A percentile compares a stretch with the other conserved stretches of the same genome.
Conservation (phyloP, 2,888 invertebrate genomes). For the Callyntrura sp. region DNA sequence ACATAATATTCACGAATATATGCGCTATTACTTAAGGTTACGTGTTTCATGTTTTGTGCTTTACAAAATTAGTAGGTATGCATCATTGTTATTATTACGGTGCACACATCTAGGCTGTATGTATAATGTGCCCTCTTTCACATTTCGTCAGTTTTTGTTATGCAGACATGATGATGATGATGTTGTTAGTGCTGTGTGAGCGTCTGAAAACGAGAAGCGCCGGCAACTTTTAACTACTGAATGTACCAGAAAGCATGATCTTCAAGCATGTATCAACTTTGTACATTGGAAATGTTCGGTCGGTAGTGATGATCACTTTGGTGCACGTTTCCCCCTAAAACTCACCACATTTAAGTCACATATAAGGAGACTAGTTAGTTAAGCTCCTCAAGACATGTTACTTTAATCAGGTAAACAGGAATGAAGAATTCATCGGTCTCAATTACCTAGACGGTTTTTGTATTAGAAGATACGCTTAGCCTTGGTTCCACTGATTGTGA, state of each 20-base stretch:
- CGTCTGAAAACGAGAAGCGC: not conserved
- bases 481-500: no score
- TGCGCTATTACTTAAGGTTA: not conserved
- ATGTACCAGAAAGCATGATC: not conserved
- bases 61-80: conserved; percentile 41
- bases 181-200: not conserved
- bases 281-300: not conserved
- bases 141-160: not conserved
- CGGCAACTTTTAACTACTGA: not conserved
- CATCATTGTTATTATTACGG: not conserved
- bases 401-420: no score
- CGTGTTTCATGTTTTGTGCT: conserved; percentile 4
- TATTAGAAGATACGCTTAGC: no score
- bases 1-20: not conserved
- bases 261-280: not conserved
- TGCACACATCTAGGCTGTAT: not conserved
- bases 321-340: no score
- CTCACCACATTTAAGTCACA: no score
- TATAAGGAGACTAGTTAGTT: no score
- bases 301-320: no score
- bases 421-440: no score
- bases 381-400: no score
- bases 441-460: no score
- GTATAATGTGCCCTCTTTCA: not conserved
- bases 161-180: not conserved